Evolutionary conservation across 2,888 invertebrate species (phyloP).

Genomic region (Platycnemis pennipes): DNA sequence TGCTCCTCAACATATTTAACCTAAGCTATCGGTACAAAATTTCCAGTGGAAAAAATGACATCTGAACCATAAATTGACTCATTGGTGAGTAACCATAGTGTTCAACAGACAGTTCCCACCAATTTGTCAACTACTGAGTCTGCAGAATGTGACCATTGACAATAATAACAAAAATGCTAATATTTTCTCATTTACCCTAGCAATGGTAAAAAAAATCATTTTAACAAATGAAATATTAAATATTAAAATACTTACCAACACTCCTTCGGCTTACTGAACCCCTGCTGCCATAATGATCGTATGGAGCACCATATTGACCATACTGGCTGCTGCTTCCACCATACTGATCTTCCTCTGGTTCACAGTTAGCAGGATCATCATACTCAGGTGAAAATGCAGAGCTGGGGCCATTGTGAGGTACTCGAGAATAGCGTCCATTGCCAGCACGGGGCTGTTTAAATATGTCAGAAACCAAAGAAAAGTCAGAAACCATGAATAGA

Average conservation of each 20-base stretch:
- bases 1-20: too few species aligned
- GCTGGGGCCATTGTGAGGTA: constrained; percentile 85
- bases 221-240: background rate
- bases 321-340: constrained; percentile 86
- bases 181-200: too few species aligned
- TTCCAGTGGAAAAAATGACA: too few species aligned
- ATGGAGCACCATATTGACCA: constrained; percentile 90
- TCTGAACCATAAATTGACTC: too few species aligned
- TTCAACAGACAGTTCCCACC: too few species aligned
- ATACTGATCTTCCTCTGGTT: constrained; percentile 94
- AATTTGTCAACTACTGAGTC: too few species aligned
- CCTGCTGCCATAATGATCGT: constrained; percentile 94
- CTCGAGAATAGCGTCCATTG: constrained; percentile 86
- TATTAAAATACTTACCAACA: constrained; percentile 73
- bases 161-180: too few species aligned
- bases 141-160: too few species aligned
- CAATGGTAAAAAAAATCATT: background rate
- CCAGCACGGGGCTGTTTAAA: constrained; percentile 76
- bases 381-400: constrained; percentile 88
- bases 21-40: too few species aligned
- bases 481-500: too few species aligned
- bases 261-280: constrained; percentile 82
- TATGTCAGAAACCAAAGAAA: background rate
- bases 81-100: too few species aligned
- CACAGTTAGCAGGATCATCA: constrained; percentile 96